A percentile compares a stretch with the other conserved stretches of the same genome.
Conservation (phyloP, 1,140 invertebrate genomes). For the Drosophila willistoni region DNA sequence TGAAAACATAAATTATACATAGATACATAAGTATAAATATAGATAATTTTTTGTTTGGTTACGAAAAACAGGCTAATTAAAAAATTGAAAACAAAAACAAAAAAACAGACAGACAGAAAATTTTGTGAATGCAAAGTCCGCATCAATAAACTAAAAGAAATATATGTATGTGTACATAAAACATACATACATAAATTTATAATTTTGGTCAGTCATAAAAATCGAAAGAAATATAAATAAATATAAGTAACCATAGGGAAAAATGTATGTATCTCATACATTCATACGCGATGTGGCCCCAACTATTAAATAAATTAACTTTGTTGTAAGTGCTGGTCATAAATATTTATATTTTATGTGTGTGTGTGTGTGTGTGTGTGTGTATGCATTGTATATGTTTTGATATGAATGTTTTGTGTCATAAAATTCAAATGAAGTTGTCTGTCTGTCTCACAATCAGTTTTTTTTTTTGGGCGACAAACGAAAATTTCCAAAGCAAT, state of each 20-base stretch:
- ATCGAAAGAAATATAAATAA: background rate
- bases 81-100: background rate
- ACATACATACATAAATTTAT: background rate
- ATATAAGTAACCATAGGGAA: background rate
- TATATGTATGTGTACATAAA: no score
- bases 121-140: background rate
- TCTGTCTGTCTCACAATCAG: constrained; percentile 5
- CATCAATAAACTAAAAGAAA: constrained; percentile 9
- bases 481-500: constrained; percentile 74
- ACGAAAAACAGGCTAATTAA: constrained; percentile 8
- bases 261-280: no score
- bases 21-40: background rate
- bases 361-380: background rate
- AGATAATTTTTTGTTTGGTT: background rate
- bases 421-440: constrained; percentile 80
- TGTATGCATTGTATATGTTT: background rate
- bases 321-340: constrained; percentile 80
- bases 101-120: background rate
- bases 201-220: constrained; percentile 2
- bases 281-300: constrained; percentile 7
- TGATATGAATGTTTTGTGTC: constrained; percentile 44
- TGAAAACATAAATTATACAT: constrained; percentile 9
- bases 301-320: constrained; percentile 81
- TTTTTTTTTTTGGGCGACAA: constrained; percentile 23
- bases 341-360: constrained; percentile 70